Evolutionary conservation across 2,797 vertebrate genomes (phyloP).

Genomic region (Uromys caudimaculatus): DNA sequence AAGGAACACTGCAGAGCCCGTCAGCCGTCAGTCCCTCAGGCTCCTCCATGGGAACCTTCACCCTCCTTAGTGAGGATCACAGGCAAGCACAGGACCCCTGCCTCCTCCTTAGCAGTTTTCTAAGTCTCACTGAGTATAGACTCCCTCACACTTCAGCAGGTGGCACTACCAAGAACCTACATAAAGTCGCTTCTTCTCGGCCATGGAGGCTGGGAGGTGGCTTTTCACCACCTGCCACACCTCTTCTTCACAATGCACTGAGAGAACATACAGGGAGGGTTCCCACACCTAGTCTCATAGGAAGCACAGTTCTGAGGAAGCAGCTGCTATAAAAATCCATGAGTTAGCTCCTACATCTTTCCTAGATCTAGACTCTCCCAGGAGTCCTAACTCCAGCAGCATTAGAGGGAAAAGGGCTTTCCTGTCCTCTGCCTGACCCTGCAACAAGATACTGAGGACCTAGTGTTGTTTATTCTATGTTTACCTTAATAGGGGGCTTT

Average conservation of each 20-base stretch:
- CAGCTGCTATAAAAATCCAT: not conserved
- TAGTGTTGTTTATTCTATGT: accelerated
- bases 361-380: not conserved
- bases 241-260: accelerated
- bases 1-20: accelerated
- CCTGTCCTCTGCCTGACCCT: not conserved
- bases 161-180: accelerated
- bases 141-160: not conserved
- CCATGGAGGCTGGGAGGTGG: accelerated
- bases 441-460: no score
- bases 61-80: not conserved
- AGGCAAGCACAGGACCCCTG: not conserved
- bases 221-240: not conserved
- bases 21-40: accelerated
- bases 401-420: not conserved
- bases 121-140: accelerated
- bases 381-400: not conserved
- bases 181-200: not conserved
- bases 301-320: not conserved
- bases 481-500: accelerated
- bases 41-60: not conserved
- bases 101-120: not conserved
- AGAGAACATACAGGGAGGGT: not conserved
- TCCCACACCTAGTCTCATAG: not conserved
- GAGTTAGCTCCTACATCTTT: not conserved